Conservation (phyloP, 2,888 invertebrate species). For the Metallyticus violacea region DNA sequence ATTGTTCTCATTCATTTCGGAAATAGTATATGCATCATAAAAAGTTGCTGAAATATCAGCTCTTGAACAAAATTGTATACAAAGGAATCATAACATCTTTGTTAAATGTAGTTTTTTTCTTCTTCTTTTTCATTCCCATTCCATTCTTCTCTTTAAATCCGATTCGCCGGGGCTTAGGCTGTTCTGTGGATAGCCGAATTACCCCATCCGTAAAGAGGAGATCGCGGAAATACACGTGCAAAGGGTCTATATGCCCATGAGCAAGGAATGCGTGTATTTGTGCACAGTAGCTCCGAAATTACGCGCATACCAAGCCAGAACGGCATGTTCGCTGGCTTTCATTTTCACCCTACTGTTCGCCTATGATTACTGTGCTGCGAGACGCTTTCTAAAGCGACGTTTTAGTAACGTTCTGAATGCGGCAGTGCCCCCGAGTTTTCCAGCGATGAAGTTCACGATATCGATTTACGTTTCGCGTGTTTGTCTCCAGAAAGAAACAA, state of each 20-base stretch:
- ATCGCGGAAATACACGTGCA: neutral
- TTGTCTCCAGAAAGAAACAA: neutral
- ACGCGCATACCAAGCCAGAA: neutral
- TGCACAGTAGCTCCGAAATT: neutral
- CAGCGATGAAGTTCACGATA: neutral
- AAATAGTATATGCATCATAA: too few species aligned
- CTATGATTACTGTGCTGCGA: neutral
- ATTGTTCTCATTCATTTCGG: too few species aligned
- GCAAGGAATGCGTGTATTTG: neutral
- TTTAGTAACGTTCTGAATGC: neutral
- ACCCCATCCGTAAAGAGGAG: too few species aligned
- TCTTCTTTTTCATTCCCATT: too few species aligned
- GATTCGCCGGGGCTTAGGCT: neutral
- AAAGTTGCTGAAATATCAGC: too few species aligned
- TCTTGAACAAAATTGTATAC: too few species aligned
- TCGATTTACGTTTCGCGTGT: neutral
- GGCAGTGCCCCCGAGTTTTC: neutral
- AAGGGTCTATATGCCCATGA: neutral
- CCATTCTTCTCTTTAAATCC: too few species aligned
- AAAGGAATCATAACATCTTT: too few species aligned
- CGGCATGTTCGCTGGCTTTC: neutral
- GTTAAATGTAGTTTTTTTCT: too few species aligned
- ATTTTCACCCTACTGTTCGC: neutral
- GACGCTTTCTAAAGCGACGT: too few species aligned
- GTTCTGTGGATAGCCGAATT: neutral